These are phyloP conservation scores for Amiota minor DNA, from an alignment of 2,888 invertebrate species.

Conservation along the genomic window DNA sequence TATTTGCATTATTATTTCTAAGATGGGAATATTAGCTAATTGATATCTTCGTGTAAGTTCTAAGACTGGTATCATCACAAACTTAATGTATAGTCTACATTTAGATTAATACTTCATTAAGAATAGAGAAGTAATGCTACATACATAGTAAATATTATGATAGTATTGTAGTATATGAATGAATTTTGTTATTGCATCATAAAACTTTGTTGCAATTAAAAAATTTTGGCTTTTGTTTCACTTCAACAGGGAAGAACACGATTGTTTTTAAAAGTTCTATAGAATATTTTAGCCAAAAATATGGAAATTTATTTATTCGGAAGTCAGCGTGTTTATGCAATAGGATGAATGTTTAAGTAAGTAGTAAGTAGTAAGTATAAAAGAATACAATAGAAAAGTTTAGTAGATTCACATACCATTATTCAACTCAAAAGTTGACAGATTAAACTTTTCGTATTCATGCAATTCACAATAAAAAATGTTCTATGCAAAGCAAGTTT, in stretches of 20 bases:
- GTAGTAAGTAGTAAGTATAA: conserved; percentile 1
- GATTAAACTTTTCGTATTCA: not conserved
- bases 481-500: not conserved
- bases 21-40: too few species aligned
- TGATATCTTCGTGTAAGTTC: too few species aligned
- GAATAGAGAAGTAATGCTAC: too few species aligned
- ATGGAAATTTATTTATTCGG: not conserved
- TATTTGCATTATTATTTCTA: too few species aligned
- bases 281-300: not conserved
- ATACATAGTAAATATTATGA: too few species aligned
- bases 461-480: not conserved
- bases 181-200: not conserved
- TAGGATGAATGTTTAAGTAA: not conserved
- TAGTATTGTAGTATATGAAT: not conserved
- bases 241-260: not conserved
- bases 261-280: not conserved
- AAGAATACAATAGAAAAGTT: not conserved
- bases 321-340: not conserved
- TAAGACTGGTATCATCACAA: too few species aligned
- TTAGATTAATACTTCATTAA: too few species aligned
- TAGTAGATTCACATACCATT: not conserved
- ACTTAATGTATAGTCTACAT: too few species aligned
- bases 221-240: not conserved
- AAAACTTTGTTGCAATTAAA: conserved; percentile 9
- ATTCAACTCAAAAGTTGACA: not conserved